phyloP scores from a whole-genome alignment of 2,113 vertebrate genomes.

The Hypocryptadius cinnamomeus region DNA sequence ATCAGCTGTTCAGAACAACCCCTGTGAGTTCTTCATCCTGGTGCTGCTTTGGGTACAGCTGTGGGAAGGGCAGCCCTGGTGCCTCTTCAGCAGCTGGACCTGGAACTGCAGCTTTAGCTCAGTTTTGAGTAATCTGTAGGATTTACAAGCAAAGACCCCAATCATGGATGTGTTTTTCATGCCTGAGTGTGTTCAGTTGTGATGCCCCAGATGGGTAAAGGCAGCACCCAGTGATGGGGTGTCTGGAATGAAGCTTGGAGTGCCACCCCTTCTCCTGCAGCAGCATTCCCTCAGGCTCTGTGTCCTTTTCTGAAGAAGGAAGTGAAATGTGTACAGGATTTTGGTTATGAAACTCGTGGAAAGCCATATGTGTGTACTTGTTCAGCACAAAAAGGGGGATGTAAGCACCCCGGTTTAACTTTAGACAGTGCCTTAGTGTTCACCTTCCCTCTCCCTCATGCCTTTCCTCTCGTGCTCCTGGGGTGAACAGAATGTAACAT shows the following conservation, averaged over 20 bases:
- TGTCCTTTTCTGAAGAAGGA: background rate
- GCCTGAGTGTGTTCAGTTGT: background rate
- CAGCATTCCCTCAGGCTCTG: background rate
- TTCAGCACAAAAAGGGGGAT: background rate
- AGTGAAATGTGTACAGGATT: background rate
- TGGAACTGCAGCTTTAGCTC: background rate
- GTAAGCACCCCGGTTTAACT: background rate
- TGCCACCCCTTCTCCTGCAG: background rate
- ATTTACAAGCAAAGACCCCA: background rate
- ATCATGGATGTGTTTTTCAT: fast-evolving
- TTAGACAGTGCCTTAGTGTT: background rate
- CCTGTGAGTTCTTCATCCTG: fast-evolving
- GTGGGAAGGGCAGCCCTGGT: background rate
- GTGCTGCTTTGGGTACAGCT: background rate
- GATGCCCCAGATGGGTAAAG: background rate
- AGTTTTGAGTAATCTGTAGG: background rate
- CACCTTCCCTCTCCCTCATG: background rate
- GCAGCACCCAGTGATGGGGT: background rate
- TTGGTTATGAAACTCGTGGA: background rate
- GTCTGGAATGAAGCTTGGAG: background rate
- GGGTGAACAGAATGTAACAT: background rate
- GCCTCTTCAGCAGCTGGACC: background rate
- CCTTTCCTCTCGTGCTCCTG: background rate
- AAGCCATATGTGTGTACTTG: background rate
- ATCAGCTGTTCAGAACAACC: background rate